A percentile compares a stretch with the other conserved stretches of the same genome.
These are phyloP conservation scores for Smittia aterrima DNA, from an alignment of 2,888 invertebrate species.

Conservation along the genomic window DNA sequence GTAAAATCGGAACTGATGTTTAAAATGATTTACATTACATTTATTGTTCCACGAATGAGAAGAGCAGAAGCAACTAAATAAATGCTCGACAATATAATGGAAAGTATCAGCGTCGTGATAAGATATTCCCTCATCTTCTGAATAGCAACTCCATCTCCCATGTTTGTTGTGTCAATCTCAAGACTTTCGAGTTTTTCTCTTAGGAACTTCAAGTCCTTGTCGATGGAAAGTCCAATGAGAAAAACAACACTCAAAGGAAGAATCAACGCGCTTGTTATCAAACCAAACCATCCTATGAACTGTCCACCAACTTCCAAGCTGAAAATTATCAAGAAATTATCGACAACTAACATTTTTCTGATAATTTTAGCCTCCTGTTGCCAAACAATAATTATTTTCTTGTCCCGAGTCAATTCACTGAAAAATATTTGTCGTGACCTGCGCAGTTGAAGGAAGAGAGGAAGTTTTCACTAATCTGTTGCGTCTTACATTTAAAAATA, in stretches of 20 bases:
- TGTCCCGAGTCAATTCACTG: not conserved
- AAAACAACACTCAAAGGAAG: not conserved
- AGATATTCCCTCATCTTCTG: not conserved
- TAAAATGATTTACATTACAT: slow-evolving; percentile 1
- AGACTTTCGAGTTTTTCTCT: not conserved
- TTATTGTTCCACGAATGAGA: not conserved
- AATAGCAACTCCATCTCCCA: too few relatives aligned
- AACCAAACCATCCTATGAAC: slow-evolving; percentile 7
- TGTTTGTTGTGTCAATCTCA: not conserved
- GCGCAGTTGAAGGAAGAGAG: too few relatives aligned
- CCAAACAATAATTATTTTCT: too few relatives aligned
- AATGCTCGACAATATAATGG: not conserved
- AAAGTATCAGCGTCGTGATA: not conserved
- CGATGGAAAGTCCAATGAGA: not conserved
- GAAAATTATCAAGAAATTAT: slow-evolving; percentile 13
- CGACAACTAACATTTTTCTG: not conserved
- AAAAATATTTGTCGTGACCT: too few relatives aligned
- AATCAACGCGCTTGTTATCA: not conserved
- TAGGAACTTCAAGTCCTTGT: not conserved
- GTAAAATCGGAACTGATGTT: not conserved
- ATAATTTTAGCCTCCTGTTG: too few relatives aligned
- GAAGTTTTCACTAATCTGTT: too few relatives aligned
- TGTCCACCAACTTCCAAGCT: not conserved
- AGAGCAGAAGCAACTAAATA: not conserved
- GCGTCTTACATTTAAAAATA: too few relatives aligned